Base-by-base conservation (phyloP, 2,797 vertebrate species). In the Oreochromis mossambicus region DNA sequence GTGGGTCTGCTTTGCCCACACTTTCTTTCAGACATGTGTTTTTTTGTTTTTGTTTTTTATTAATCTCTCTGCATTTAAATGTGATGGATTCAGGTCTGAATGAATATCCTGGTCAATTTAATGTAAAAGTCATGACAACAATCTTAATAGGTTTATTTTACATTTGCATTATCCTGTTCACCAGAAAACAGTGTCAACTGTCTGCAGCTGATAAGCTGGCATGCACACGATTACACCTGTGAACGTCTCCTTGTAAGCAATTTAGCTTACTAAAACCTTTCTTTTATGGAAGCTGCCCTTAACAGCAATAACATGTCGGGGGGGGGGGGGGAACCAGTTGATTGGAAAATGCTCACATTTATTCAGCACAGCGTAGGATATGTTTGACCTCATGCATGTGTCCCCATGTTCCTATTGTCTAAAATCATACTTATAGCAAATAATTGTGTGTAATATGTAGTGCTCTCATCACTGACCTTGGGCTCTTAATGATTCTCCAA, bases 41-140 rank as follows among this genome's bases (percentile, higher is more conserved):
- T 32, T 1, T n/a, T 21, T 52, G 0, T 3, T 21, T n/a, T 54
- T 24, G 1, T 13, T 21, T 46, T 29, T 29, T 1, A 29, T 73
- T 29, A 48, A 48, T 73, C 41, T 73, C 5, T 48, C 68, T 29
- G 68, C 4, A 73, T 73, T 43, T 46, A 7, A 48, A 73, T 21
- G 12, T 73, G 24, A 29, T 26, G 14, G 41, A 17, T 73, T 29
- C 66, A 73, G 66, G 14, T 46, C 41, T 29, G 41, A 0, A 48
- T 73, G 9, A 48, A 8, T 24, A 19, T 19, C 41, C 46, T 48
- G 41, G 14, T 29, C 41, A 73, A 48, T 73, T 29, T 17, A 73
- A 73, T 73, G 14, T 43, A 29, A 7, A 46, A 7, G 41, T 73
- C 66, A 73, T 29, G 15, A 48, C 15, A 0, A 1, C 6, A 73